Base-by-base conservation (phyloP, 2,113 vertebrate genomes). In the Vulpes ferrilata region DNA sequence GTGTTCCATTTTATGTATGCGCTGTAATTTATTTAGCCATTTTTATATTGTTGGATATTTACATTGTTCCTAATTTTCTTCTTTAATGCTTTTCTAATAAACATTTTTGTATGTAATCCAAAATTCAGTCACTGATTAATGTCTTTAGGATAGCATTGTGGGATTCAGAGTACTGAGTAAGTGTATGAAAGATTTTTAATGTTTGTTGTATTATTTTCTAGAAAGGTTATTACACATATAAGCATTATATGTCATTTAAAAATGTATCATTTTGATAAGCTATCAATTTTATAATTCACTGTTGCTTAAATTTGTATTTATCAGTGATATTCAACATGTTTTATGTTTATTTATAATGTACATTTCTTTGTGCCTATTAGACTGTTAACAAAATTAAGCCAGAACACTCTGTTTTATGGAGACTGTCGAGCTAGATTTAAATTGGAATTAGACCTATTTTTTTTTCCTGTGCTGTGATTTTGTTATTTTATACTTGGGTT, bases 341-440 rank as follows among this genome's bases (percentile, higher is more conserved):
- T 80, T 81, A 30, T 81, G 13, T n/a, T 64, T 76, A 32, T 82
- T 81, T 57, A 19, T 53, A 32, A 38, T 62, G 60, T 48, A 7
- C 59, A 19, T 81, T 96, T 88, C 43, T 92, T 96, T 90, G 55
- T 91, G 60, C 17, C 59, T 43, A 5, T 76, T 94, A 82, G 48
- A 30, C 27, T 94, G 10, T 81, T 64, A 81, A 35, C 15, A 90
- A 69, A 87, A 53, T 59, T 86, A 87, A 43, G 38, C 16, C 8
- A 73, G 22, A 73, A 11, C 23, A 65, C 27, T 83, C 51, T 94
- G 3, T 35, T 80, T 80, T 85, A 60, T 74, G 48, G 60, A 71
- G 88, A 79, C 30, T 10, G 4, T 59, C 65, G 48, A 20, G 5
- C 76, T 88, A 25, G 53, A 43, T 27, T 64, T 92, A 71, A 85